phyloP scores from a whole-genome alignment of 2,113 vertebrate genomes.

The Collichthys lucidus region DNA sequence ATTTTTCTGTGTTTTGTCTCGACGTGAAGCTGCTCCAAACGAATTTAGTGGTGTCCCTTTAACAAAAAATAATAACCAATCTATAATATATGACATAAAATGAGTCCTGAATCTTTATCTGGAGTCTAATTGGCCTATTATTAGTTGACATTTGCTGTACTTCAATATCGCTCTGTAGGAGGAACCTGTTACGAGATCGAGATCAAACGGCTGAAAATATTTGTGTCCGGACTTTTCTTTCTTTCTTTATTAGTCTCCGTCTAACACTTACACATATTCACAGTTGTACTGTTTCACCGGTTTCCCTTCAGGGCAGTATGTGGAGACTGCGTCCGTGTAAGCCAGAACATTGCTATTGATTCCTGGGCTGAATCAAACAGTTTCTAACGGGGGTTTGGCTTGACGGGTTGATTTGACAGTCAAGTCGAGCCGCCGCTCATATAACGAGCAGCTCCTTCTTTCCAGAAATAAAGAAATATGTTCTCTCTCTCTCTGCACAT shows the following conservation, averaged over 20 bases:
- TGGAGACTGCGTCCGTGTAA: constrained; percentile 45
- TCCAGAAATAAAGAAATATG: constrained; percentile 14
- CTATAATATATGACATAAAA: not conserved
- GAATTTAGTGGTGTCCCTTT: not conserved
- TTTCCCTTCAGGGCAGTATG: constrained; percentile 21
- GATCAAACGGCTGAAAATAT: not conserved
- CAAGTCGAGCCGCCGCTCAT: not conserved
- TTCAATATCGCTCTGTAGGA: not conserved
- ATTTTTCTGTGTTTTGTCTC: too few species aligned
- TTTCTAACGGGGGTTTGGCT: not conserved
- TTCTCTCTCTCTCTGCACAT: not conserved
- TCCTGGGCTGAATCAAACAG: constrained; percentile 42
- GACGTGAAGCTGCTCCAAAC: too few species aligned
- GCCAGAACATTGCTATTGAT: constrained; percentile 73
- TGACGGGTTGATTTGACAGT: constrained; percentile 24
- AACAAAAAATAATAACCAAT: too few species aligned
- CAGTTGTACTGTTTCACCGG: not conserved
- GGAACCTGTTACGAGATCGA: not conserved
- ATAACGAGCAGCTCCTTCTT: not conserved
- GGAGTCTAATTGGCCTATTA: not conserved
- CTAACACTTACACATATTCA: not conserved
- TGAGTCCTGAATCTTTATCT: not conserved
- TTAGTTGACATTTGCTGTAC: not conserved
- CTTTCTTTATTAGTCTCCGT: not conserved
- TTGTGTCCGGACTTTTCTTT: not conserved